Evolutionary conservation across 2,113 vertebrate species (phyloP), one percentile per base, ranked within the genome.

Genomic region (Cnemophilus loriae): DNA sequence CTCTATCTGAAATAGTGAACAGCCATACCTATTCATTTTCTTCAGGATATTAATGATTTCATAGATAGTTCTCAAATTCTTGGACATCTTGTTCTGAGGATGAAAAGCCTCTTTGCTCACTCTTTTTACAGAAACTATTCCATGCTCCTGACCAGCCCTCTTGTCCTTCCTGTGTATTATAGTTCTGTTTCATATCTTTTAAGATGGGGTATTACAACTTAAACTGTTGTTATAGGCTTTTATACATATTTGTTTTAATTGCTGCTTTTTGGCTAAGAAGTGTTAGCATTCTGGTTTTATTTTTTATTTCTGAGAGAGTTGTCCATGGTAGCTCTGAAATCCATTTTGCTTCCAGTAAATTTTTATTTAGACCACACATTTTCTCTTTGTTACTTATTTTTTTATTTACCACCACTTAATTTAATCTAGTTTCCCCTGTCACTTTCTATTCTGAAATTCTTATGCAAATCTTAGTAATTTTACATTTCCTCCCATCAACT

Each of bases 61-160:
- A 44, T 6, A 69, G 18, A 22, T 15, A 67, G 4, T 3, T 41
- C 47, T 46, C 23, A 84, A 81, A 44, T 39, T 69, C n/a, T 71
- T 52, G 20, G 6, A 4, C 26, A 44, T 20, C 2, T 56, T 17
- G 3, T 55, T 61, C 26, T 20, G 55, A 18, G 16, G 32, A 1
- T 44, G n/a, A 90, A 64, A 13, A 81, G 0, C 4, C 5, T 82
- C 8, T 39, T 61, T 57, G 1, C 7, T 53, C 46, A 53, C 6
- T 35, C 3, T 42, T 85, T 64, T 39, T 35, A 46, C 8, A 53
- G 61, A 68, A 89, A 75, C 2, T 0, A 10, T 63, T 63, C 10
- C 10, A 30, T 56, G 22, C 3, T 33, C 6, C 8, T 57, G n/a
- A 61, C 8, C 6, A 42, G 1, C 0, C 2, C n/a, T 61, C 46